Evolutionary conservation across 2,797 vertebrate genomes (phyloP), one percentile per base, ranked within the genome.

Genomic region (Notamacropus eugenii): DNA sequence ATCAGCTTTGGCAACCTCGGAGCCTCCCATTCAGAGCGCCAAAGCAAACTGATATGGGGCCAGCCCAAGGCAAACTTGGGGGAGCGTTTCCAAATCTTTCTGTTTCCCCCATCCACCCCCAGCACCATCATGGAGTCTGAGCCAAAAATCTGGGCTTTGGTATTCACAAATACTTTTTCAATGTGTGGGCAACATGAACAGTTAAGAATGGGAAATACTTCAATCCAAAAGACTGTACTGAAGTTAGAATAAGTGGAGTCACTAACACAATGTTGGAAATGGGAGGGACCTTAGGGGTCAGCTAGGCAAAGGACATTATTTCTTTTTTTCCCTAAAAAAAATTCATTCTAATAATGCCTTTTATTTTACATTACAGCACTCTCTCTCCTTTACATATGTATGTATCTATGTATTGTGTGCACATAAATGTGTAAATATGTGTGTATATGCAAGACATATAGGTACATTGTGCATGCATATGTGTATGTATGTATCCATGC

Each of bases 11-110:
- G 96, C 95, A 96, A 93, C 95, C 67, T 90, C 97, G 50, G 96
- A 95, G 90, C 95, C 95, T 92, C 92, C 95, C 74, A 87, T 96
- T 93, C 94, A 97, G 97, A 96, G 94, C 91, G 95, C 54, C 95
- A 94, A 95, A 96, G 97, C 93, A 40, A 93, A 94, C 93, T 54
- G 95, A 96, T 97, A 91, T 40, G 5, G 29, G 93, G 57, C 54
- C 46, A 54, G n/a, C 96, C 59, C 91, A 96, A 56, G 94, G 67
- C 95, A 93, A 95, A 93, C 52, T 27, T 54, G 95, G 31, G 0
- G 4, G 57, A 93, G 56, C 5, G 5, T 46, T 93, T 40, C 55
- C 55, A 58, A 90, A 50, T 74, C 56, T 92, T 1, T 9, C n/a
- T 28, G 59, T 55, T 93, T n/a, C 67, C 62, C 67, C 22, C n/a